phyloP scores from a whole-genome alignment of 2,888 invertebrate species.

The Callosobruchus maculatus region DNA sequence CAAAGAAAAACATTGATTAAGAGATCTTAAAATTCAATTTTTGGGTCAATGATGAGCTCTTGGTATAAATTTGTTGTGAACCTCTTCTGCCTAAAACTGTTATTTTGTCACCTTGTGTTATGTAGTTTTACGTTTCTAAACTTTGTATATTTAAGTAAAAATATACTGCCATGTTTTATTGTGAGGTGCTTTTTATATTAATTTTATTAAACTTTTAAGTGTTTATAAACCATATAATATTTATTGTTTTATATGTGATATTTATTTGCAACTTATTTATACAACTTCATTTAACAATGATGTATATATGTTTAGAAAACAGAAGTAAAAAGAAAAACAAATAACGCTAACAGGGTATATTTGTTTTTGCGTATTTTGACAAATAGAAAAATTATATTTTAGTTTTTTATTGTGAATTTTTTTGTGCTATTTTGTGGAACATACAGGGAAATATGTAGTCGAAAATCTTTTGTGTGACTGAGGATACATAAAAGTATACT shows the following conservation, averaged over 20 bases:
- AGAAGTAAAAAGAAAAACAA: neutral
- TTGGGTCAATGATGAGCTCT: too few relatives aligned
- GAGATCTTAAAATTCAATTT: too few relatives aligned
- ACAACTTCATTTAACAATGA: neutral
- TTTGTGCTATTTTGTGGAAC: constrained; percentile 34
- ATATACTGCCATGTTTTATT: neutral
- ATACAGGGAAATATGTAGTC: constrained; percentile 34
- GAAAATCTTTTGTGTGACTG: constrained; percentile 26
- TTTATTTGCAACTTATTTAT: neutral
- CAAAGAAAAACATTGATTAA: too few relatives aligned
- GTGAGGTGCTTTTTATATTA: neutral
- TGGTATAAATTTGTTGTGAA: too few relatives aligned
- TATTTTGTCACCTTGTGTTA: neutral
- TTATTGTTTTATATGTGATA: neutral
- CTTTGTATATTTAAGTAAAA: neutral
- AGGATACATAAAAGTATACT: constrained; percentile 13
- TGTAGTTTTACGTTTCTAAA: neutral
- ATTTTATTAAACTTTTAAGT: neutral
- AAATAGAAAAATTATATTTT: constrained; percentile 13
- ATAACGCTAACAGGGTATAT: constrained; percentile 24
- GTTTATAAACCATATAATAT: neutral
- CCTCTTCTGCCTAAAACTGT: neutral
- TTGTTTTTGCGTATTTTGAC: constrained; percentile 22
- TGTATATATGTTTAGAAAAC: neutral
- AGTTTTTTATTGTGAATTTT: constrained; percentile 8